These are phyloP conservation scores for Rhyacophila evoluta DNA, from an alignment of 2,888 invertebrate species.

Conservation along the genomic window DNA sequence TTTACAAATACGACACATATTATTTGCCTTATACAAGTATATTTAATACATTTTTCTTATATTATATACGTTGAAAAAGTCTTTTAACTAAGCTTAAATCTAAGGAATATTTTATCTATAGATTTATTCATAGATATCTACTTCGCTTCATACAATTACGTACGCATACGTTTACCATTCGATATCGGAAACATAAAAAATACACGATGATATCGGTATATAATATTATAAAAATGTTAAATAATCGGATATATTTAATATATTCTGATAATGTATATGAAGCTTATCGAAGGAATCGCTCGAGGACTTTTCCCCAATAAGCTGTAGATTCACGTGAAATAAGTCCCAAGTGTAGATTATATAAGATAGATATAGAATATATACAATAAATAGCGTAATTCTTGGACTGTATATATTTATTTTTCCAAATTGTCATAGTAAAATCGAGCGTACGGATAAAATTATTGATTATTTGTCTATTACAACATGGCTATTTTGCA, in stretches of 20 bases:
- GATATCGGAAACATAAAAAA: neutral
- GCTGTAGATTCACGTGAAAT: too few relatives aligned
- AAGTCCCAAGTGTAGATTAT: too few relatives aligned
- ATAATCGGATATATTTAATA: too few relatives aligned
- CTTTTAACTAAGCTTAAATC: neutral
- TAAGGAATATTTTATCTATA: conserved; percentile 19
- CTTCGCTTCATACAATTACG: neutral
- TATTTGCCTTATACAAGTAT: neutral
- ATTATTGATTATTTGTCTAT: neutral
- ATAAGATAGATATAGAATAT: too few relatives aligned
- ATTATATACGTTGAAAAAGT: neutral
- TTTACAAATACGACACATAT: neutral
- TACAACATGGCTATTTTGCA: neutral
- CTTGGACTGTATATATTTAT: too few relatives aligned
- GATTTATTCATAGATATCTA: too few relatives aligned
- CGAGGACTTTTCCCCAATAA: too few relatives aligned
- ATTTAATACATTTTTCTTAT: neutral
- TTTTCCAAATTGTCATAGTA: neutral
- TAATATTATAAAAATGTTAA: neutral
- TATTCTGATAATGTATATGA: too few relatives aligned
- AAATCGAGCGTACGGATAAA: neutral
- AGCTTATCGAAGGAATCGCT: too few relatives aligned
- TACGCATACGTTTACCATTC: neutral
- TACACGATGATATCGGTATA: neutral
- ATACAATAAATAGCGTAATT: too few relatives aligned